Conservation (phyloP, 2,797 vertebrate genomes). For the Lerista edwardsae region DNA sequence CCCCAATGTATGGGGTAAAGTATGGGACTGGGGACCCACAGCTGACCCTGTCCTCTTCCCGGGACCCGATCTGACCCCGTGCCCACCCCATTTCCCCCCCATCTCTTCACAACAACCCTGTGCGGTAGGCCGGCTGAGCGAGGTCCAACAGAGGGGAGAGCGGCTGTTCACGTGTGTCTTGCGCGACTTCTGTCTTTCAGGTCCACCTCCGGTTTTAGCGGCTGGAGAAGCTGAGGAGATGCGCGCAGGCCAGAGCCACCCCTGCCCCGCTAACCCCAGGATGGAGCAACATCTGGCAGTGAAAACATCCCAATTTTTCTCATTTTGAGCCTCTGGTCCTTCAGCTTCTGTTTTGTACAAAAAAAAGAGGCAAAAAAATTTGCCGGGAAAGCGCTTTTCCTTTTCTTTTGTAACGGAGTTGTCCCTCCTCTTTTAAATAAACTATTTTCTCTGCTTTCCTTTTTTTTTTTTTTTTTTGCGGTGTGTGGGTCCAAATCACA, state of each 20-base stretch:
- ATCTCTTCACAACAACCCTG: too few relatives aligned
- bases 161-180: not conserved
- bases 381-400: not conserved
- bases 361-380: conserved; percentile 24
- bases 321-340: not conserved
- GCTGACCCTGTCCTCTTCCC: too few relatives aligned
- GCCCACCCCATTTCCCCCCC: too few relatives aligned
- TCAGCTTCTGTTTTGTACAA: conserved; percentile 20
- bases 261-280: too few relatives aligned
- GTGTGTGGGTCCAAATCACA: not conserved
- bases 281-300: too few relatives aligned
- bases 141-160: too few relatives aligned
- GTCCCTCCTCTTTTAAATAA: conserved; percentile 61
- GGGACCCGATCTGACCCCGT: too few relatives aligned
- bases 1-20: too few relatives aligned
- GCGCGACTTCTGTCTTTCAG: conserved; percentile 75
- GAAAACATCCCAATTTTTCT: too few relatives aligned
- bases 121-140: too few relatives aligned
- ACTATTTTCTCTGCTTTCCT: conserved; percentile 60
- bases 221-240: conserved; percentile 90
- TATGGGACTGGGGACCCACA: too few relatives aligned
- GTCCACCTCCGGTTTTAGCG: conserved; percentile 86
- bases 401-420: conserved; percentile 56
- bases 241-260: conserved; percentile 26
- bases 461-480: too few relatives aligned